A percentile compares a stretch with the other conserved stretches of the same genome.
These are phyloP conservation scores for Dendrophyllia cribrosa DNA, from an alignment of 64 coral and sea anemone species.

Conservation along the genomic window DNA sequence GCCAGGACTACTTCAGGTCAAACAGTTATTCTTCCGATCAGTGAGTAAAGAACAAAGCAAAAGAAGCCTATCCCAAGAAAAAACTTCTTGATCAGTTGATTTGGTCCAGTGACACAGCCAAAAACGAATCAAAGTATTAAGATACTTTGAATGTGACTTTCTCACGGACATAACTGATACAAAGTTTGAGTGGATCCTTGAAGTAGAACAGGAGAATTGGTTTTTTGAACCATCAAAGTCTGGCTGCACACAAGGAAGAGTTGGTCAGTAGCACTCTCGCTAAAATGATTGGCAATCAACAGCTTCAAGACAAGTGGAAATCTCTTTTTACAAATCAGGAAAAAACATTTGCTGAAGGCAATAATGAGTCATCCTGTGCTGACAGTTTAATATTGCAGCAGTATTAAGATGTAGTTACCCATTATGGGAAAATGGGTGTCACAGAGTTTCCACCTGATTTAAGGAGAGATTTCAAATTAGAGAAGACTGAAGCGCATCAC, in stretches of 20 bases:
- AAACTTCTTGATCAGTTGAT: neutral
- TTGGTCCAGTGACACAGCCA: neutral
- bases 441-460: conserved; percentile 30
- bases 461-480: conserved; percentile 18
- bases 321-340: neutral
- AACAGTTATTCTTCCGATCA: no score
- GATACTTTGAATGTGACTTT: conserved; percentile 19
- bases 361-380: no score
- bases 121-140: neutral
- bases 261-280: neutral
- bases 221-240: neutral
- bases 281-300: neutral
- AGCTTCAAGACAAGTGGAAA: neutral
- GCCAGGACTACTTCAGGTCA: neutral
- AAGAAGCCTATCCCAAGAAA: neutral
- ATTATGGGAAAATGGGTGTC: conserved; percentile 38
- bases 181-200: neutral
- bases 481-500: conserved; percentile 35
- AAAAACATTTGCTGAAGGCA: no score
- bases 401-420: neutral
- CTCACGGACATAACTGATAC: neutral
- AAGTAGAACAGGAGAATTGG: conserved; percentile 1
- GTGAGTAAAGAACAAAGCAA: neutral
- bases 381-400: neutral
- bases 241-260: neutral